Percentiles rank a stretch among this genome's conserved stretches.
These are phyloP conservation scores for Esperia sulphurella DNA, from an alignment of 2,888 invertebrate genomes.

Conservation along the genomic window DNA sequence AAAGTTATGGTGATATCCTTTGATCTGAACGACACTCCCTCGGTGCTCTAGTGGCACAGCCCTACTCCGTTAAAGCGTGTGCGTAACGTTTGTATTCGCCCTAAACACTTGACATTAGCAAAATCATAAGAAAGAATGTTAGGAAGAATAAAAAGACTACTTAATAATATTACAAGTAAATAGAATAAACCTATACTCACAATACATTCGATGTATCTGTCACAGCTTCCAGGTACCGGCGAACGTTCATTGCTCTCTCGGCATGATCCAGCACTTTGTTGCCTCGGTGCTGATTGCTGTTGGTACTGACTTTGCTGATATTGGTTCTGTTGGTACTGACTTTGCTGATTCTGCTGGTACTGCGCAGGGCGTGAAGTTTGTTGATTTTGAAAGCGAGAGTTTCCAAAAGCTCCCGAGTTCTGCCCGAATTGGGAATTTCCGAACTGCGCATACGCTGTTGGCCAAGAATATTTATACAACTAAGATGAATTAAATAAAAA, in stretches of 20 bases:
- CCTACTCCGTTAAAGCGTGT: too few species aligned
- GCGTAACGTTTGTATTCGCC: too few species aligned
- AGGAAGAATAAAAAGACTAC: too few species aligned
- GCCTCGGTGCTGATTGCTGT: constrained; percentile 21
- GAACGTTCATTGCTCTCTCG: constrained; percentile 84
- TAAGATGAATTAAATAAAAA: too few species aligned
- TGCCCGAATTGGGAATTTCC: constrained; percentile 20
- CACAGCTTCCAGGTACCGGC: constrained; percentile 84
- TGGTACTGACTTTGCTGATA: constrained; percentile 28
- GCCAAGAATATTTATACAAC: neutral
- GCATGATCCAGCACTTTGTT: constrained; percentile 60
- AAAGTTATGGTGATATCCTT: too few species aligned
- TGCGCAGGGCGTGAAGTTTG: constrained; percentile 4
- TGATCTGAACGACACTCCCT: too few species aligned
- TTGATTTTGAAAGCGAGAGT: constrained; percentile 4
- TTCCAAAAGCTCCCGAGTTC: constrained; percentile 8
- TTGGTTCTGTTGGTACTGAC: constrained; percentile 18
- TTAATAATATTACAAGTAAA: neutral
- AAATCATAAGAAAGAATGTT: too few species aligned
- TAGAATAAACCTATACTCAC: constrained; percentile 45
- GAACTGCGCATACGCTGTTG: constrained; percentile 46
- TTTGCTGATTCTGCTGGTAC: constrained; percentile 8
- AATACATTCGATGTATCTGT: constrained; percentile 85
- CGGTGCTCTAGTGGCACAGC: too few species aligned
- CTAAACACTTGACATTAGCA: too few species aligned